A percentile compares a stretch with the other conserved stretches of the same genome.
phyloP scores from a whole-genome alignment of 2,113 vertebrate genomes.

The Gallinago undulata region DNA sequence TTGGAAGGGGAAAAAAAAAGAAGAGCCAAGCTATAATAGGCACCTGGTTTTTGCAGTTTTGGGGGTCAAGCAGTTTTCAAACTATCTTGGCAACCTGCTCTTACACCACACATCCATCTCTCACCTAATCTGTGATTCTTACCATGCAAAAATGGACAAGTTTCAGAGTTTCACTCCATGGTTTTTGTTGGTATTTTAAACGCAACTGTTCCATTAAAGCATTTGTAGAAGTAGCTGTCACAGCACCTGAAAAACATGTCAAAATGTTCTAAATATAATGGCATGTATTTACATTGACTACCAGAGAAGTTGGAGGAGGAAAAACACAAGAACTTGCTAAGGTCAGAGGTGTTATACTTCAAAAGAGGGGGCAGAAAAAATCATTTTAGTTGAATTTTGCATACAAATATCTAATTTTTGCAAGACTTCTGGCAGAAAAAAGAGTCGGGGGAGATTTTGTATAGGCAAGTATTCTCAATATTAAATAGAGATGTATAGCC shows the following conservation, averaged over 20 bases:
- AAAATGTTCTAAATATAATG: background rate
- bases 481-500: background rate
- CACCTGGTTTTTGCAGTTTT: background rate
- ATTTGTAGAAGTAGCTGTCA: background rate
- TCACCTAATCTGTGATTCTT: conserved; percentile 3
- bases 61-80: background rate
- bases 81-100: background rate
- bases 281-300: background rate
- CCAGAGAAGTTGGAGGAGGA: background rate
- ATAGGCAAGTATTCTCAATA: background rate
- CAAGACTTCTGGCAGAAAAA: background rate
- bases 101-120: background rate
- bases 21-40: background rate
- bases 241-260: conserved; percentile 38
- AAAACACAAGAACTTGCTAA: background rate
- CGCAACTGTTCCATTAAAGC: conserved; percentile 68
- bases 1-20: background rate
- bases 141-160: conserved; percentile 84
- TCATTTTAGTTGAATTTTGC: background rate
- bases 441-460: background rate
- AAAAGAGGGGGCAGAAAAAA: background rate
- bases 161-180: conserved; percentile 83
- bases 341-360: background rate
- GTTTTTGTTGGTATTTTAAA: conserved; percentile 79
- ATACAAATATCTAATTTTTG: background rate